Conservation (phyloP, 1,140 invertebrate genomes). For the Heliconius nattereri region DNA sequence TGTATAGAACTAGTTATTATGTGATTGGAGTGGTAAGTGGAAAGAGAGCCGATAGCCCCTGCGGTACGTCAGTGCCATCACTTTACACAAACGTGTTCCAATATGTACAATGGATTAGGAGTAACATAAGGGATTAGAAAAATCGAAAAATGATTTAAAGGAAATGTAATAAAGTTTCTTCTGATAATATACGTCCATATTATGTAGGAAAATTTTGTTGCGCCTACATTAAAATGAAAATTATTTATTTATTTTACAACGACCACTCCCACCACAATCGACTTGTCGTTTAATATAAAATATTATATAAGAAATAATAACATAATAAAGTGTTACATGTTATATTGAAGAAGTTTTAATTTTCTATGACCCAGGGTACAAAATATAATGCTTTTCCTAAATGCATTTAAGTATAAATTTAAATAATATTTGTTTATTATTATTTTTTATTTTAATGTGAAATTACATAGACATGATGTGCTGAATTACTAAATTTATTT, state of each 20-base stretch:
- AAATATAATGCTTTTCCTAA: not conserved
- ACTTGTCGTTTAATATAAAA: no score
- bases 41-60: constrained; percentile 64
- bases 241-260: not conserved
- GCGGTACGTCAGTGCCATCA: constrained; percentile 67
- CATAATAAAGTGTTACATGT: not conserved
- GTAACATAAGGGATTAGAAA: constrained; percentile 49
- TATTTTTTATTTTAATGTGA: no score
- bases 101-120: constrained; percentile 66
- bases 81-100: constrained; percentile 70
- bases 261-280: no score
- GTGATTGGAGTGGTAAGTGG: constrained; percentile 69
- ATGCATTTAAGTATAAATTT: no score
- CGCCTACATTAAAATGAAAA: not conserved
- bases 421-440: no score
- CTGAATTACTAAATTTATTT: no score
- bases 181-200: not conserved
- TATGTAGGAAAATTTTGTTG: not conserved
- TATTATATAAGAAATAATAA: not conserved
- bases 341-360: not conserved
- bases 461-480: no score
- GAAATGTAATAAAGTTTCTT: not conserved
- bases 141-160: not conserved
- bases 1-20: constrained; percentile 60
- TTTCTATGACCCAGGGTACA: not conserved